These are phyloP conservation scores for Pristionchus mayeri DNA, from an alignment of 2,888 invertebrate species.

Conservation along the genomic window DNA sequence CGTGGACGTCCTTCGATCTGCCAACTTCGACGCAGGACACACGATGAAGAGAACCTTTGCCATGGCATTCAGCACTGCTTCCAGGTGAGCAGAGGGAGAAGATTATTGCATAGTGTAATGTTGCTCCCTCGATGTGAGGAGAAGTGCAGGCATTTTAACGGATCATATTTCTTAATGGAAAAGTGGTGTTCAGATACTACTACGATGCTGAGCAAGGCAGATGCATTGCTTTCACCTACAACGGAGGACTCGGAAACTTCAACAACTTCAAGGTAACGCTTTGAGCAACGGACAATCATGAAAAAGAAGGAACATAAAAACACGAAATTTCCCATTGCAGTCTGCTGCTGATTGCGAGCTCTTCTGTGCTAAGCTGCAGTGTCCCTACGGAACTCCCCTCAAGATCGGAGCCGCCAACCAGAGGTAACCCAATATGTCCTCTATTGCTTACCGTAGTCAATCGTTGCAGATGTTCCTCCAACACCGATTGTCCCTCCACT, in stretches of 20 bases:
- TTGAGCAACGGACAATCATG: background rate
- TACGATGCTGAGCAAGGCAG: conserved; percentile 74
- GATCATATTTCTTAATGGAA: background rate
- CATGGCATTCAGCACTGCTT: conserved; percentile 68
- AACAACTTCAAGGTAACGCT: conserved; percentile 71
- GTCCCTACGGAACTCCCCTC: conserved; percentile 70
- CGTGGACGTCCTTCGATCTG: conserved; percentile 67
- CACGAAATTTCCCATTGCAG: conserved; percentile 36
- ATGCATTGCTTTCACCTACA: conserved; percentile 75
- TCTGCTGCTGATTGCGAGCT: conserved; percentile 74
- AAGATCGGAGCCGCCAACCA: conserved; percentile 73
- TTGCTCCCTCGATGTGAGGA: too few species aligned
- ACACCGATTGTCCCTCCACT: conserved; percentile 74
- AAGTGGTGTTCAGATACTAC: conserved; percentile 63
- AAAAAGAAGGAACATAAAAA: background rate
- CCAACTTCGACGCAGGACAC: conserved; percentile 66
- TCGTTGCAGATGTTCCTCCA: conserved; percentile 64
- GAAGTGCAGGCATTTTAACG: too few species aligned
- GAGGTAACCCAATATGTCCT: background rate
- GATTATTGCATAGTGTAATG: too few species aligned
- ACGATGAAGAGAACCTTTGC: conserved; percentile 69
- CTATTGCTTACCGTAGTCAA: background rate
- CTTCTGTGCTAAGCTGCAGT: conserved; percentile 75
- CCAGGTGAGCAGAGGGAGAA: background rate
- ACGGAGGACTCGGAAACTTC: conserved; percentile 75